Conservation (phyloP, 30 jellyfish, hydroid and myxozoan species). For the Pelagia noctiluca region DNA sequence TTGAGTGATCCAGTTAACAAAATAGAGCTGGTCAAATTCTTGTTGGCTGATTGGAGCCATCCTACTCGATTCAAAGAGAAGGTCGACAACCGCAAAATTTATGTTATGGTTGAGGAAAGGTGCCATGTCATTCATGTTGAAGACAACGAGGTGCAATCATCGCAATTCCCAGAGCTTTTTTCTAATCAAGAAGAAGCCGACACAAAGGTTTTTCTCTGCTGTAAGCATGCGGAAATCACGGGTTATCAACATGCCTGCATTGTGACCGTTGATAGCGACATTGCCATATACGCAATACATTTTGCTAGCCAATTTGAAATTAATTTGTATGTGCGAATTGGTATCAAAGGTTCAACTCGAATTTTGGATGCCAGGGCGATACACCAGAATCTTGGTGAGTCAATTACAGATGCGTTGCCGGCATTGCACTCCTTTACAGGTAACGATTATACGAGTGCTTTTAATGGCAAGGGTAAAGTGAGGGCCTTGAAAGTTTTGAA, state of each 20-base stretch:
- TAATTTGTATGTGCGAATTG: slow-evolving; percentile 27
- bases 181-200: slow-evolving; percentile 58
- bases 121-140: background rate
- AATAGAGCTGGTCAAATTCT: slow-evolving; percentile 15
- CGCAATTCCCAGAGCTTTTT: slow-evolving; percentile 15
- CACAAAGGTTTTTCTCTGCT: slow-evolving; percentile 42
- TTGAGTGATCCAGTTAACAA: slow-evolving; percentile 33
- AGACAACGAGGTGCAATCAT: background rate
- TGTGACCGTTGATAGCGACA: slow-evolving; percentile 72
- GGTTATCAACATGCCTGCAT: slow-evolving; percentile 46
- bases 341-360: slow-evolving; percentile 5
- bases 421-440: slow-evolving; percentile 69
- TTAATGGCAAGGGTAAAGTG: slow-evolving; percentile 44
- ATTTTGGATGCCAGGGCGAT: slow-evolving; percentile 29
- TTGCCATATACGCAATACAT: slow-evolving; percentile 42
- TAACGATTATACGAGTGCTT: slow-evolving; percentile 55
- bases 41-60: slow-evolving; percentile 42
- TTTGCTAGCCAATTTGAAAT: slow-evolving; percentile 9
- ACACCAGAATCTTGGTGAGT: slow-evolving; percentile 22
- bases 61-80: background rate
- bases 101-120: slow-evolving; percentile 30
- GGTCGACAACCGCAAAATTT: background rate
- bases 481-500: slow-evolving; percentile 24
- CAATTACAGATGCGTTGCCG: slow-evolving; percentile 35
- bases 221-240: slow-evolving; percentile 49